phyloP scores from a whole-genome alignment of 2,797 vertebrate genomes.

The Gephyroberyx darwinii region DNA sequence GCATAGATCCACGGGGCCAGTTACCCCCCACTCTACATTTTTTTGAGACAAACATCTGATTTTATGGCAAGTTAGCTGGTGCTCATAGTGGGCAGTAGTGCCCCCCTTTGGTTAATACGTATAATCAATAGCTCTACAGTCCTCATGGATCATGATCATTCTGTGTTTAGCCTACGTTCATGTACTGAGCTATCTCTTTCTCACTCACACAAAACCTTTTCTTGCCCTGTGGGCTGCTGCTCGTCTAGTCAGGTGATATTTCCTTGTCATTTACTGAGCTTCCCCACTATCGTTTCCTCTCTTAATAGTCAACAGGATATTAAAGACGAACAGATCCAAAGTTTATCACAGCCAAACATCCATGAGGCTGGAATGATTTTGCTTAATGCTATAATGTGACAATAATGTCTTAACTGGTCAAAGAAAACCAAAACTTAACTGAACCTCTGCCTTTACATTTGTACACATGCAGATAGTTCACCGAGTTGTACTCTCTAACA shows the following conservation, averaged over 20 bases:
- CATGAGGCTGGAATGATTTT: background rate
- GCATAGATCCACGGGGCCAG: too few relatives aligned
- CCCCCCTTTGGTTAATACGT: background rate
- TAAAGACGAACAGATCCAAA: background rate
- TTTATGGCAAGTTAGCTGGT: background rate
- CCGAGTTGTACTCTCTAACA: constrained; percentile 25
- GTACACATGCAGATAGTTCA: background rate
- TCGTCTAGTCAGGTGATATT: background rate
- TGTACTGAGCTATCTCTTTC: background rate
- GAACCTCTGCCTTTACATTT: background rate
- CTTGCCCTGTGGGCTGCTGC: background rate
- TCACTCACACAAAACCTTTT: background rate
- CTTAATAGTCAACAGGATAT: background rate
- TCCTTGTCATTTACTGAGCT: background rate
- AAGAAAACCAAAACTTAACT: background rate
- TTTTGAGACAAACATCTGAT: background rate
- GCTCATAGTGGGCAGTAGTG: background rate
- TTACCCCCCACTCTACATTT: too few relatives aligned
- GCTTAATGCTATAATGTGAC: background rate
- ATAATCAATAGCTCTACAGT: background rate
- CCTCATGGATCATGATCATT: background rate
- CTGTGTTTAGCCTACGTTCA: too few relatives aligned
- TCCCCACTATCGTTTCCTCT: background rate
- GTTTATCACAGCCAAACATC: background rate
- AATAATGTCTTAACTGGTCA: background rate